A percentile compares a stretch with the other conserved stretches of the same genome.
phyloP scores from a whole-genome alignment of 2,113 vertebrate species.

The Chauna torquata region DNA sequence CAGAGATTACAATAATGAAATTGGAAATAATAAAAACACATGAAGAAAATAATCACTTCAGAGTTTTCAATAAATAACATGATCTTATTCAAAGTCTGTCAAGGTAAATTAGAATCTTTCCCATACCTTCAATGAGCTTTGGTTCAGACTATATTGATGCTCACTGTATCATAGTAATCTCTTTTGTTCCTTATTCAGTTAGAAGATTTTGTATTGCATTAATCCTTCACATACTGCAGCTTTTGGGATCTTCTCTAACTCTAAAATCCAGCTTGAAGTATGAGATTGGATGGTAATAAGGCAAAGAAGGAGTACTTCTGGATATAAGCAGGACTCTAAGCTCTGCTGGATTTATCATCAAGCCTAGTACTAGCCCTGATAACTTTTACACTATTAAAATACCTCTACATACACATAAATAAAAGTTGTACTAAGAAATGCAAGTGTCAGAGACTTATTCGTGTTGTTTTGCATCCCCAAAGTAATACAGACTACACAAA shows the following conservation, averaged over 20 bases:
- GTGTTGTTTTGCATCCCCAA: not conserved
- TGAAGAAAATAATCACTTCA: not conserved
- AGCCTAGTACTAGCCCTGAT: not conserved
- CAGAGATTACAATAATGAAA: not conserved
- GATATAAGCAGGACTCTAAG: not conserved
- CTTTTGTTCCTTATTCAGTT: constrained; percentile 11
- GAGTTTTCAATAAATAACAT: not conserved
- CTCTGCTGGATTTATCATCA: constrained; percentile 33
- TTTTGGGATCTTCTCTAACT: constrained; percentile 10
- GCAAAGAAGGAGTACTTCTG: not conserved
- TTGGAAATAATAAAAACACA: not conserved
- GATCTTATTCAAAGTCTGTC: not conserved
- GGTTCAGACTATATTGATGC: not conserved
- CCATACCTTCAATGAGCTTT: not conserved
- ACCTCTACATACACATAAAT: not conserved
- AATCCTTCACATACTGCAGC: constrained; percentile 8
- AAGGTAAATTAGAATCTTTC: not conserved
- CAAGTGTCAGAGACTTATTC: constrained; percentile 16
- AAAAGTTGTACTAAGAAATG: not conserved
- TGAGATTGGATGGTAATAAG: not conserved
- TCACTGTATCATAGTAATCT: not conserved
- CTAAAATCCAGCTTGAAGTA: constrained; percentile 18
- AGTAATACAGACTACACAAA: constrained; percentile 35
- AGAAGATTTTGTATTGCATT: constrained; percentile 26
- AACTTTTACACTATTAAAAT: constrained; percentile 38